These are phyloP conservation scores for Sitophilus oryzae DNA, from an alignment of 1,140 invertebrate genomes.

Conservation along the genomic window DNA sequence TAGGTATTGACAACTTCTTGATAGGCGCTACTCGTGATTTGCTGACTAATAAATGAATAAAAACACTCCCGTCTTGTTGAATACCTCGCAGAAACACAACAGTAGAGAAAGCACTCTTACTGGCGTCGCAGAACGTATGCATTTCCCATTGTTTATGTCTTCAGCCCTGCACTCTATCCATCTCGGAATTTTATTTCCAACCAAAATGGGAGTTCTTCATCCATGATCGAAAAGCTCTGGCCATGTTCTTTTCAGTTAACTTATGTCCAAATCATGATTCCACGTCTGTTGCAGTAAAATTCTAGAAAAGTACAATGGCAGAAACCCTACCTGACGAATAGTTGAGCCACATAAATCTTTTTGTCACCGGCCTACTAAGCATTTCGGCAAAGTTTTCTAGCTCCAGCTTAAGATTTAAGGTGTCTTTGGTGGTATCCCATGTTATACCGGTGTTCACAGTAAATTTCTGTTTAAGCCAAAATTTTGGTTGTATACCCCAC, in stretches of 20 bases:
- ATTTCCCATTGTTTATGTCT: too few relatives aligned
- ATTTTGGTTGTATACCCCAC: conserved; percentile 8
- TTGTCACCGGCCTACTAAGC: too few relatives aligned
- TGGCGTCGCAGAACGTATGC: conserved; percentile 37
- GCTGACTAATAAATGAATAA: conserved; percentile 21
- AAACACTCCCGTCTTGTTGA: conserved; percentile 4
- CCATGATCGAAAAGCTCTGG: conserved; percentile 12
- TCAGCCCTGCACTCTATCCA: conserved; percentile 7
- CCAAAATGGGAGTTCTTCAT: conserved; percentile 13
- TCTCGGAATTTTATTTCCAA: conserved; percentile 16
- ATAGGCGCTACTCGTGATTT: conserved; percentile 35
- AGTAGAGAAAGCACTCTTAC: conserved; percentile 30
- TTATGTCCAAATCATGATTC: conserved; percentile 26
- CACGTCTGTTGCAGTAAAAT: conserved; percentile 27
- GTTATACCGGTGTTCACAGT: neutral
- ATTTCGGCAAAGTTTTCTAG: too few relatives aligned
- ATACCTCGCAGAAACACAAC: conserved; percentile 27
- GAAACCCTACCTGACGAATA: conserved; percentile 32
- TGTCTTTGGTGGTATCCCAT: too few relatives aligned
- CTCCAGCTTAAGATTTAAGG: too few relatives aligned
- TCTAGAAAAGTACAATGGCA: conserved; percentile 26
- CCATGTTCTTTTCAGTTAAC: conserved; percentile 8
- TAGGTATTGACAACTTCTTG: conserved; percentile 32
- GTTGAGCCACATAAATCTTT: conserved; percentile 28
- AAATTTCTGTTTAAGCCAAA: neutral